A percentile compares a stretch with the other conserved stretches of the same genome.
phyloP scores from a whole-genome alignment of 2,797 vertebrate genomes.

The Carapus acus region DNA sequence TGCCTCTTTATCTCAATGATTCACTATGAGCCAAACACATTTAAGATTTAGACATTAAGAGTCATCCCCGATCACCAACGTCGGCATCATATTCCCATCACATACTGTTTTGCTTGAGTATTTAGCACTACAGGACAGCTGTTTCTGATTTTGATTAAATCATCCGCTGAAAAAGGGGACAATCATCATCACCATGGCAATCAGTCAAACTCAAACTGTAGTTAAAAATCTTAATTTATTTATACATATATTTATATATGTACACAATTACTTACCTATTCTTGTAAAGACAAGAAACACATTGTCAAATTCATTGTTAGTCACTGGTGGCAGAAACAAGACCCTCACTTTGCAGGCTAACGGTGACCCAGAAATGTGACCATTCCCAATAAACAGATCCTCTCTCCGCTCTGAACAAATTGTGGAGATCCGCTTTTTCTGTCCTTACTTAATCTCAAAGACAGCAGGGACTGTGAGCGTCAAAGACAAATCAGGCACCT shows the following conservation, averaged over 20 bases:
- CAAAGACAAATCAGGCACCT: slow-evolving; percentile 8
- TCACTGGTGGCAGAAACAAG: slow-evolving; percentile 56
- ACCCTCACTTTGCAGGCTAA: slow-evolving; percentile 30
- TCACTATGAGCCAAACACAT: no score
- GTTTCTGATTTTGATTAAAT: no score
- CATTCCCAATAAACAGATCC: slow-evolving; percentile 11
- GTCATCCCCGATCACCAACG: no score
- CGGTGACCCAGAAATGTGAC: slow-evolving; percentile 22
- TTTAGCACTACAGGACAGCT: no score
- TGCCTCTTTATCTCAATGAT: no score
- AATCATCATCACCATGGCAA: no score
- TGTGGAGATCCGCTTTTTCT: slow-evolving; percentile 16
- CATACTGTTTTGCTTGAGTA: no score
- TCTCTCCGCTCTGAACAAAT: slow-evolving; percentile 12
- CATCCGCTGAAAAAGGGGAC: no score
- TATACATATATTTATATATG: slow-evolving; percentile 82
- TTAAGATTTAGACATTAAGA: no score
- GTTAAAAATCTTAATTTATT: slow-evolving; percentile 82
- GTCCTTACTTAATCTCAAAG: slow-evolving; percentile 23
- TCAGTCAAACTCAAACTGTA: slow-evolving; percentile 43
- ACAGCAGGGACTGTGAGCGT: slow-evolving; percentile 8
- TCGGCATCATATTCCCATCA: no score
- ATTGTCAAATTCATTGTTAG: slow-evolving; percentile 63
- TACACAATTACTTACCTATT: slow-evolving; percentile 72
- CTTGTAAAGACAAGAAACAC: slow-evolving; percentile 66